Evolutionary conservation across 2,888 invertebrate genomes (phyloP), one percentile per base, ranked within the genome.

Genomic region (Doris montereyensis): DNA sequence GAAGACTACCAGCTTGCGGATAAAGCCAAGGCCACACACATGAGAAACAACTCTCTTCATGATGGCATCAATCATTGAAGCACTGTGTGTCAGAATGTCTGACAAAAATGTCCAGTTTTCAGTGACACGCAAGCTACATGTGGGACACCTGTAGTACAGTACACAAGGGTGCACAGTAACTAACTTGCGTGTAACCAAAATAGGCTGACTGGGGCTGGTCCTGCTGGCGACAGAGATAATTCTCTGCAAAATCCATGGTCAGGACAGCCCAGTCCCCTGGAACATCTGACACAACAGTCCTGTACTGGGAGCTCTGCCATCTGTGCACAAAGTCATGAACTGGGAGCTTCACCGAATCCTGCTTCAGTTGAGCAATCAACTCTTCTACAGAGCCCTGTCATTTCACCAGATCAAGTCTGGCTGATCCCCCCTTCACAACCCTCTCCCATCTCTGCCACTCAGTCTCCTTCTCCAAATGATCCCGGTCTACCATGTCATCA

Each of bases 101-200:
- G 73, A 73, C 2, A 73, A 52, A 52, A 57, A 57, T 10, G 35
- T n/a, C 17, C 32, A 13, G 2, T 57, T 24, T 4, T 73, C 52
- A 21, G 73, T 73, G 2, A 73, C 73, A n/a, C 26, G 17, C 24
- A 8, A 10, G 2, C 26, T 13, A 52, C 73, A 73, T 2, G 30
- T 35, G 57, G 73, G 57, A 32, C 73, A 73, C 13, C 5, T 13
- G 34, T 57, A 73, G 52, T 57, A 28, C 4, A 73, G 34, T 5
- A 82, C 81, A 41, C 76, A 74, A 1, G 79, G 82, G 34, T 82
- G 81, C 1, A 82, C 68, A 1, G 76, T 76, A 1, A 81, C 70
- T 76, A 1, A 81, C 70, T 24, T 77, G 79, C 1, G 65, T 65
- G 32, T 81, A 77, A 2, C 41, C 57, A 77, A 79, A 82, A 34